Evolutionary conservation across 2,797 vertebrate species (phyloP).

Genomic region (Siniperca undulata): DNA sequence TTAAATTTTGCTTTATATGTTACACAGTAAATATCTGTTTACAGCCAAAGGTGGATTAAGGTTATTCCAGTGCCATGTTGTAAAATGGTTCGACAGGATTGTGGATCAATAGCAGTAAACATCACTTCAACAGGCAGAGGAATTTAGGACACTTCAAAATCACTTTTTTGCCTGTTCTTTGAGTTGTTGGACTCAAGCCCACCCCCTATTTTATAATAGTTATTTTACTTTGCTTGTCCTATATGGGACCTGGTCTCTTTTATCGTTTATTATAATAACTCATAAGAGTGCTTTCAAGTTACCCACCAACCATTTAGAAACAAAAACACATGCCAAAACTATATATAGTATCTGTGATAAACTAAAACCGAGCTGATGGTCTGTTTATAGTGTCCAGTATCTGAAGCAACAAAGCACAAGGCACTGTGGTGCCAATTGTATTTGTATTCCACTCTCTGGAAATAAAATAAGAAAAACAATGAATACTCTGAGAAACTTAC

Average conservation of each 20-base stretch:
- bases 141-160: background rate
- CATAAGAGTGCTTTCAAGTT: background rate
- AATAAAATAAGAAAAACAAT: conserved; percentile 13
- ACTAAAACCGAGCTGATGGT: background rate
- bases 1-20: background rate
- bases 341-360: background rate
- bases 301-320: background rate
- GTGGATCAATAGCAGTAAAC: conserved; percentile 36
- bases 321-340: background rate
- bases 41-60: background rate
- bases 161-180: background rate
- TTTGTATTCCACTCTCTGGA: conserved; percentile 10
- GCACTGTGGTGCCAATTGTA: background rate
- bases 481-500: background rate
- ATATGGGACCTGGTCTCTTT: background rate
- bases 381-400: background rate
- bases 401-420: background rate
- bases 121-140: background rate
- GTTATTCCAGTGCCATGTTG: conserved; percentile 1
- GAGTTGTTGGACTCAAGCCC: background rate
- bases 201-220: background rate
- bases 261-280: background rate
- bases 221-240: background rate
- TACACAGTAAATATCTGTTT: conserved; percentile 7
- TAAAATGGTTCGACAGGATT: background rate